Base-by-base conservation (phyloP, 2,113 vertebrate genomes). In the Paedocypris sp. region DNA sequence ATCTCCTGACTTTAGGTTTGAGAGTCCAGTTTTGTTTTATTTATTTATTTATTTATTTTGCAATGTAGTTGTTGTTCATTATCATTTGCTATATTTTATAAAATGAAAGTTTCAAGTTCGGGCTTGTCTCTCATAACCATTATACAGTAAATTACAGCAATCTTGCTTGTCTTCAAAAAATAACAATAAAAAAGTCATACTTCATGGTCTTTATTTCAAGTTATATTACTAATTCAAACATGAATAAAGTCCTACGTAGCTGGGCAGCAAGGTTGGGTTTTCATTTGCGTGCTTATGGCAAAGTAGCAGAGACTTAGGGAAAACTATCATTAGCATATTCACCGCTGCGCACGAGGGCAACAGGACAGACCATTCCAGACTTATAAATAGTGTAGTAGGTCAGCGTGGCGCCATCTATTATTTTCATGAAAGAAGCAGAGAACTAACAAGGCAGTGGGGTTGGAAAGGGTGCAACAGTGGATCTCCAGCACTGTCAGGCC, bases 321-420 rank as follows among this genome's bases (percentile, higher is more conserved):
- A 51, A 45, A 50, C 38, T 33, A 49, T 70, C 43, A 77, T 83
- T 76, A 79, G 57, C 61, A 77, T 75, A 62, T 75, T 52, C 60
- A 62, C 60, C 56, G 52, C 72, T 67, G 39, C 53, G 36, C 22
- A 32, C 41, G 45, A 49, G 26, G 54, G 45, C 67, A 47, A 67
- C 75, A 57, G 22, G 56, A 52, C 38, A 72, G 66, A 41, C 71
- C 61, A 32, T 51, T 66, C 69, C 59, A 64, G 74, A 58, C 62
- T 70, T 53, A 67, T 59, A 58, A 62, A 67, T 54, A 68, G 65
- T 62, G 66, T 62, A 61, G 32, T 56, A 56, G 70, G 53, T 73
- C 67, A 73, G 38, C 45, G 47, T 43, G 18, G 63, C 74, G 29
- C 47, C 67, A 75, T 74, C 75, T 57, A 68, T 74, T 72, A 65